A percentile compares a stretch with the other conserved stretches of the same genome.
Evolutionary conservation across 2,797 vertebrate genomes (phyloP).

Genomic region (Danionella dracula): DNA sequence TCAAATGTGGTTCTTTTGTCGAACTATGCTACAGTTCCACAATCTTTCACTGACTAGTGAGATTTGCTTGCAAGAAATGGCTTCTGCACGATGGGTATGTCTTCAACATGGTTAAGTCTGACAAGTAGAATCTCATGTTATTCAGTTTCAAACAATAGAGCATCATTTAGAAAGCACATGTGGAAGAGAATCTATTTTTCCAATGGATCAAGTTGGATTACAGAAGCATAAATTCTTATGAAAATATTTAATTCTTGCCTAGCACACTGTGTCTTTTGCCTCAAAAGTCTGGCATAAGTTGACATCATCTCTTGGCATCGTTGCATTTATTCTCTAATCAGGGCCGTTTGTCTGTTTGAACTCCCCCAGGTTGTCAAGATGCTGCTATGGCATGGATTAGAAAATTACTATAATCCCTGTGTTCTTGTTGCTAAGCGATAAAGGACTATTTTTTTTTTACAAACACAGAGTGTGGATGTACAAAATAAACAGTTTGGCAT

Average conservation of each 20-base stretch:
- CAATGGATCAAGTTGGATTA: neutral
- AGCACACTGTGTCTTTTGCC: neutral
- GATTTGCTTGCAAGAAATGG: neutral
- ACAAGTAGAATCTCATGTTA: too few relatives aligned
- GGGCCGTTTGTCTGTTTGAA: conserved; percentile 6
- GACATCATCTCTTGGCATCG: neutral
- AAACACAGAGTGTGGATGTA: neutral
- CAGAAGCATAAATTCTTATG: neutral
- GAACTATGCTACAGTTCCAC: neutral
- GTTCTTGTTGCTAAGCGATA: conserved; percentile 25
- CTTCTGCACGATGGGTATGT: neutral
- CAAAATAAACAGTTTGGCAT: neutral
- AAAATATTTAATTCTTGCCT: neutral
- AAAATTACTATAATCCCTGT: conserved; percentile 21
- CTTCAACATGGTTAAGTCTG: too few relatives aligned
- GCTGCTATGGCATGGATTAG: conserved; percentile 14
- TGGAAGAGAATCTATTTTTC: too few relatives aligned
- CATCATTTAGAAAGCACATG: too few relatives aligned
- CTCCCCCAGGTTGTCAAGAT: conserved; percentile 22
- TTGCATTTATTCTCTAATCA: conserved; percentile 20
- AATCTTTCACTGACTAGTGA: neutral
- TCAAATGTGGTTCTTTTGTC: neutral
- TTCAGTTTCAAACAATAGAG: too few relatives aligned
- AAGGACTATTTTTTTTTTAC: neutral
- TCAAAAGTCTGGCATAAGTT: neutral